Evolutionary conservation across 2,888 invertebrate species (phyloP), one percentile per base, ranked within the genome.

Genomic region (Conus canariensis): DNA sequence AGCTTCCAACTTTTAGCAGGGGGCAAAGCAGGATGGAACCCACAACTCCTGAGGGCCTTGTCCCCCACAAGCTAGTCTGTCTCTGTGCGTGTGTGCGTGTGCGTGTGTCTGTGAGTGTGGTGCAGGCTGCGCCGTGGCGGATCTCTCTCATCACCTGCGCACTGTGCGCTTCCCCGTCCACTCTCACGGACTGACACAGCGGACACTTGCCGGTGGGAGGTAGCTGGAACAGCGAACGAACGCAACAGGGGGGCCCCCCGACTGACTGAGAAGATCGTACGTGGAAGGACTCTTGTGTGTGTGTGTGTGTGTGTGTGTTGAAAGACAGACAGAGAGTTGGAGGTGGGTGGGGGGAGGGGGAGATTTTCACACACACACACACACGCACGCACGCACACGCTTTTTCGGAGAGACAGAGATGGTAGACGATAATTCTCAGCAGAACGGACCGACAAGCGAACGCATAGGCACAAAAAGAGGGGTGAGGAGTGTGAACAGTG

Each of bases 141-240:
- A 1, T 64, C 64, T 64, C 64, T 70, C 70, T 70, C 70, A 70
- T 70, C 70, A 70, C 70, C 70, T 70, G 70, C 70, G 8, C 22
- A 22, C 70, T 70, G 16, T 64, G 8, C 70, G 19, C 64, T 64
- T 64, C 7, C 1, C 12, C 10, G 64, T 64, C 64, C 64, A 64
- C 64, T 64, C 64, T 64, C 10, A 16, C 12, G 64, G 64, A 7
- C 64, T 14, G 64, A 10, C 64, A 16, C 19, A 16, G 70, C 70
- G 70, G 22, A 16, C 19, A 64, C 70, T 70, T 16, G 85, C 25
- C 85, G 74, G 85, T 25, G 85, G 85, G 85, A 45, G 77, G 74
- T 89, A 85, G 19, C 67, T 19, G 85, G 74, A 85, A 89, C 30
- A 60, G 74, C 85, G 12, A 25, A 25, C n/a, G 16, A 19, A 77